Evolutionary conservation across 1,140 invertebrate genomes (phyloP).

Genomic region (Ganaspis sp.): DNA sequence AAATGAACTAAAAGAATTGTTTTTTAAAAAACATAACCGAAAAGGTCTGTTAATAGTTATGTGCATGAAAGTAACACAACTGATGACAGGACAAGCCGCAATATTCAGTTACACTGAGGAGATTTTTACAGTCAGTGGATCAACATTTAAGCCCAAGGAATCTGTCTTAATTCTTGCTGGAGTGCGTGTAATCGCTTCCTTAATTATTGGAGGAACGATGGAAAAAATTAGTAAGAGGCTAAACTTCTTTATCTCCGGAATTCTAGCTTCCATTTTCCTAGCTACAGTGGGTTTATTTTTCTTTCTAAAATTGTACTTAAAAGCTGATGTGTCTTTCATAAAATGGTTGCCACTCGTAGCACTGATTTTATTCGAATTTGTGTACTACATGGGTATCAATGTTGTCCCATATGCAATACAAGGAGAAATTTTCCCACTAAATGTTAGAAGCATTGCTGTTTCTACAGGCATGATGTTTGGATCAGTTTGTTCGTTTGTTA

Average conservation of each 20-base stretch:
- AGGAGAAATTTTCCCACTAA: background rate
- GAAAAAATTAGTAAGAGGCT: slow-evolving; percentile 84
- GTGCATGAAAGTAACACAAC: slow-evolving; percentile 84
- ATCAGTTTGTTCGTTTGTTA: slow-evolving; percentile 78
- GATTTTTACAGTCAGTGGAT: slow-evolving; percentile 84
- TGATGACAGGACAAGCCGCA: slow-evolving; percentile 86
- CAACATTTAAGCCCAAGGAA: slow-evolving; percentile 72
- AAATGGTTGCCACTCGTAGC: slow-evolving; percentile 66
- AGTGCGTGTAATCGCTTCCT: slow-evolving; percentile 81
- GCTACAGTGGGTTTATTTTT: slow-evolving; percentile 76
- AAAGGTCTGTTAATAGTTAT: slow-evolving; percentile 82
- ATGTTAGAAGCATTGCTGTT: slow-evolving; percentile 52
- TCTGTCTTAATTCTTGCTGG: slow-evolving; percentile 82
- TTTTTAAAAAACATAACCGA: slow-evolving; percentile 78
- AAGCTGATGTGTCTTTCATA: slow-evolving; percentile 58
- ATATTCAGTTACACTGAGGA: slow-evolving; percentile 85
- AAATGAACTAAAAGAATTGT: slow-evolving; percentile 78
- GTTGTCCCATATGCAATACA: slow-evolving; percentile 69
- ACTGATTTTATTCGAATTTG: slow-evolving; percentile 65
- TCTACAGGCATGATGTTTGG: slow-evolving; percentile 67
- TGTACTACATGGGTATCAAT: slow-evolving; percentile 75
- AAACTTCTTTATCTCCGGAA: slow-evolving; percentile 80
- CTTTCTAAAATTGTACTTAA: slow-evolving; percentile 66
- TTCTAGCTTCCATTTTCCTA: slow-evolving; percentile 77
- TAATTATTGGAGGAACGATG: slow-evolving; percentile 80